These are phyloP conservation scores for Falco novaeseelandiae DNA, from an alignment of 2,797 vertebrate genomes.

Conservation along the genomic window DNA sequence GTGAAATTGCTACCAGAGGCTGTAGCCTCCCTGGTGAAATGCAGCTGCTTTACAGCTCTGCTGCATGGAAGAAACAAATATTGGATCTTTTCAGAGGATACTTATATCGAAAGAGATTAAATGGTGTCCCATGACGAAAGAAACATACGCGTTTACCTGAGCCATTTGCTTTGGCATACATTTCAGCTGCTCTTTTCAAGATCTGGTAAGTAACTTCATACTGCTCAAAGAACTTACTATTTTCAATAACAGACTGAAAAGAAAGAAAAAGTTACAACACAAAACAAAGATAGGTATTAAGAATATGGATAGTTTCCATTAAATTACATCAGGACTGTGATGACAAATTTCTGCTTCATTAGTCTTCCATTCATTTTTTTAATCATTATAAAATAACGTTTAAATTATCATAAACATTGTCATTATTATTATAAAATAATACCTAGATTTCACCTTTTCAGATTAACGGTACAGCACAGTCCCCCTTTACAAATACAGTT, in stretches of 20 bases:
- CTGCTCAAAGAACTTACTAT: conserved; percentile 94
- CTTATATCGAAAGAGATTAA: neutral
- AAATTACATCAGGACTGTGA: neutral
- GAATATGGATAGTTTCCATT: neutral
- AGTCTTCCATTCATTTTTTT: neutral
- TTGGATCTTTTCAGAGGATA: neutral
- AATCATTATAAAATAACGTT: neutral
- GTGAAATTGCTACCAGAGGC: neutral
- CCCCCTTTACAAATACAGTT: neutral
- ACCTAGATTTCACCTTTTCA: neutral
- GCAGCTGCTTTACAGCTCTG: neutral
- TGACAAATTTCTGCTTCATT: neutral
- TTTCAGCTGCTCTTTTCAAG: conserved; percentile 91
- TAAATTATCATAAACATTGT: neutral
- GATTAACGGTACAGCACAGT: neutral
- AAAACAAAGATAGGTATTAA: neutral
- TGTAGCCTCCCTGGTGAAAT: neutral
- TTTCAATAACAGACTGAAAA: conserved; percentile 92
- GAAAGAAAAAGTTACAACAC: neutral
- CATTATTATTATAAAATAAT: neutral
- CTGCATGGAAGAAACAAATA: neutral
- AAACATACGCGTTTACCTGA: conserved; percentile 82
- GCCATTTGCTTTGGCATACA: conserved; percentile 91
- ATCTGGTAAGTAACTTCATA: conserved; percentile 92
- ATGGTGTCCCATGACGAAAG: neutral